A percentile compares a stretch with the other conserved stretches of the same genome.
Evolutionary conservation across 2,113 vertebrate genomes (phyloP).

Genomic region (Sminthopsis crassicaudata): DNA sequence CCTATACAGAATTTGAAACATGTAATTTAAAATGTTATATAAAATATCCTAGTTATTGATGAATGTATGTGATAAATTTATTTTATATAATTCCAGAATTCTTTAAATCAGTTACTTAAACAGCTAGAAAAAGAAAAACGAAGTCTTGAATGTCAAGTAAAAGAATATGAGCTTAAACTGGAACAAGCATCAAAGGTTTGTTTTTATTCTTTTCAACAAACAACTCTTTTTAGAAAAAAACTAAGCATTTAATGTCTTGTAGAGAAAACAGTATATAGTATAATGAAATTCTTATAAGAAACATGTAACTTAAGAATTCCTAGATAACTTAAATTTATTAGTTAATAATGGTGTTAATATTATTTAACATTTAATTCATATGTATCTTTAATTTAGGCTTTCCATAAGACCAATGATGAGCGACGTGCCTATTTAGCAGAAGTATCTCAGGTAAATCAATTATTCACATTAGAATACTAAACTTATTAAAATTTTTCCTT

Average conservation of each 20-base stretch:
- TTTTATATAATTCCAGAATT: slow-evolving; percentile 82
- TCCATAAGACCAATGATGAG: slow-evolving; percentile 89
- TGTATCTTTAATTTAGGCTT: slow-evolving; percentile 82
- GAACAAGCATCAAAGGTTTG: slow-evolving; percentile 92
- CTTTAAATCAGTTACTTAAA: slow-evolving; percentile 87
- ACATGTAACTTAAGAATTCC: slow-evolving; percentile 25
- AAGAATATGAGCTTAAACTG: slow-evolving; percentile 86
- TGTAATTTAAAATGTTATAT: background rate
- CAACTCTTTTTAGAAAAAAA: slow-evolving; percentile 45
- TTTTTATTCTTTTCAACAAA: slow-evolving; percentile 25
- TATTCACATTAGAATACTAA: slow-evolving; percentile 10
- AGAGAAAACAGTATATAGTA: slow-evolving; percentile 25
- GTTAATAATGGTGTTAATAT: background rate
- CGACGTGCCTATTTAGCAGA: slow-evolving; percentile 85
- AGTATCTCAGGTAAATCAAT: slow-evolving; percentile 87
- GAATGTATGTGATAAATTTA: slow-evolving; percentile 61
- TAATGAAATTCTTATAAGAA: slow-evolving; percentile 42
- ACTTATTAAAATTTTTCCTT: slow-evolving; percentile 2
- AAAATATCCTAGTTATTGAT: background rate
- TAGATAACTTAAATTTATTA: slow-evolving; percentile 48
- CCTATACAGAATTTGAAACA: slow-evolving; percentile 10
- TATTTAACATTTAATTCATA: slow-evolving; percentile 12
- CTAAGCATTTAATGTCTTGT: slow-evolving; percentile 19
- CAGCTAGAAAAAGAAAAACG: slow-evolving; percentile 87
- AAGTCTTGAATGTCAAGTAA: slow-evolving; percentile 87